Evolutionary conservation across 1,140 invertebrate species (phyloP), one percentile per base, ranked within the genome.

Genomic region (Heterodera schachtii): DNA sequence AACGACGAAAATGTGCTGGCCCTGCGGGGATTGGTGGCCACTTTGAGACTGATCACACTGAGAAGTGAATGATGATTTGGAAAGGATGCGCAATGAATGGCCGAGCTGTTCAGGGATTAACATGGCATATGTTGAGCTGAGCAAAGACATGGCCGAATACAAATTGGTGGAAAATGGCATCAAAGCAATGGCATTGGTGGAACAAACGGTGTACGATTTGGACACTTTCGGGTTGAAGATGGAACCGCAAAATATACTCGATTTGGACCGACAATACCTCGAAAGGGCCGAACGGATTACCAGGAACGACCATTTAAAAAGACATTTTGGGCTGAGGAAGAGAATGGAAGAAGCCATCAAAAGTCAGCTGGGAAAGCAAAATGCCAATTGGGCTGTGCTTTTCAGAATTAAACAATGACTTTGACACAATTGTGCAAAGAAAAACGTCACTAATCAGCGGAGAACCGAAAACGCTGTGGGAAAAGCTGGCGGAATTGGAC

Each of bases 131-230:
- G 57, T 5, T 13, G 57, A 64, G 57, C 3, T 64, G 16, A 5
- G 57, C 16, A 13, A 64, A 64, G 16, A 64, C 57, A 16, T 64
- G 57, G 13, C 57, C 13, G 57, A 64, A 19, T 64, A 64, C 57
- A 64, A 4, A 64, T 64, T 11, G 57, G 57, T 64, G 19, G 57
- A 64, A 13, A 64, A 19, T 64, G 57, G 57, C 57, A 64, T 64
- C 16, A 64, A 64, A 64, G 57, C 57, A 19, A 64, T 64, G 57
- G 19, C 5, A 5, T 19, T 19, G 16, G 16, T 64, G 5, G 57
- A 64, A 64, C 57, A 64, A 64, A 64, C 57, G 11, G 11, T 64
- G 57, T 64, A 64, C 57, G 57, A 64, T 64, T 64, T 64, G 57
- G 57, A 64, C 57, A 64, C 57, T 16, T 64, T 64, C 16, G 57